phyloP scores from a whole-genome alignment of 2,113 vertebrate species.

The Rhinichthys klamathensis region DNA sequence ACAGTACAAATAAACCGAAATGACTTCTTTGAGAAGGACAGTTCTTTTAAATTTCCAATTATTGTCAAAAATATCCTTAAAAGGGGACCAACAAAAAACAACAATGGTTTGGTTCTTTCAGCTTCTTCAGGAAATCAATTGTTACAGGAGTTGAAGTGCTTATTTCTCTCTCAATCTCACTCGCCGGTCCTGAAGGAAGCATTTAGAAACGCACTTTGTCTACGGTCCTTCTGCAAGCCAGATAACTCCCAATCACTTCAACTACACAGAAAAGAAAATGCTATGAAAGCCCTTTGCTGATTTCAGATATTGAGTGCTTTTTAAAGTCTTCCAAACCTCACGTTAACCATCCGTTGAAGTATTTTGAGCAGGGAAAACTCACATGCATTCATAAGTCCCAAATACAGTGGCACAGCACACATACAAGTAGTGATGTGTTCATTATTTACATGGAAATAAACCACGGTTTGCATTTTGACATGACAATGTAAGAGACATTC shows the following conservation, averaged over 20 bases:
- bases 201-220: not conserved
- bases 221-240: not conserved
- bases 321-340: no score
- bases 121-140: not conserved
- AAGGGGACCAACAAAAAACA: not conserved
- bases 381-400: no score
- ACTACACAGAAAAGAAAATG: not conserved
- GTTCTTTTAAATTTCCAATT: not conserved
- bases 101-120: not conserved
- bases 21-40: conserved; percentile 46
- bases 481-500: not conserved
- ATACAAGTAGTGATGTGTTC: not conserved
- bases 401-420: not conserved
- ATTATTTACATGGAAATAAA: conserved; percentile 15
- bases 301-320: not conserved
- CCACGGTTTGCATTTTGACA: not conserved
- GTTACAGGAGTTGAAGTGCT: not conserved
- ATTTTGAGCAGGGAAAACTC: no score
- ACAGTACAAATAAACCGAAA: conserved; percentile 47
- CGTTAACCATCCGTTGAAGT: no score
- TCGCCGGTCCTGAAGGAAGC: not conserved
- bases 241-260: not conserved
- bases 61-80: not conserved
- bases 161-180: not conserved
- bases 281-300: conserved; percentile 22